phyloP scores from a whole-genome alignment of 2,113 vertebrate genomes.

The Arenaria interpres region DNA sequence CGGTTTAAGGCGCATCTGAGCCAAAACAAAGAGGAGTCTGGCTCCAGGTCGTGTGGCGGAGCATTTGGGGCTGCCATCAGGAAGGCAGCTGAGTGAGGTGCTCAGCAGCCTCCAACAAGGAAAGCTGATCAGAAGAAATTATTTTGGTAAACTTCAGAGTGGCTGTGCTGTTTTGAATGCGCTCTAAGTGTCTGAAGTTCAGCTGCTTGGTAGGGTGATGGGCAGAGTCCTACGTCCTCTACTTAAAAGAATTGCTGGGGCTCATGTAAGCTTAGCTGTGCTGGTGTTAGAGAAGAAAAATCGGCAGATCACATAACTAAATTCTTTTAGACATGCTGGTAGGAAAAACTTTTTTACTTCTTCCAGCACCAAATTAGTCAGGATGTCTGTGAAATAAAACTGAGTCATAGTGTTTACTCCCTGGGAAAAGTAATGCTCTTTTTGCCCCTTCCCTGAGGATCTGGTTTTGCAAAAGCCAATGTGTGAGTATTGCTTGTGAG shows the following conservation, averaged over 20 bases:
- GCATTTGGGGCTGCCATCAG: accelerated
- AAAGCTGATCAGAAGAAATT: neutral
- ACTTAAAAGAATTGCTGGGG: neutral
- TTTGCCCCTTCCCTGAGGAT: neutral
- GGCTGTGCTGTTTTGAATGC: neutral
- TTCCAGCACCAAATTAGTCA: neutral
- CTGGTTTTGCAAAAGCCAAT: neutral
- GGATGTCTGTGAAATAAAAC: neutral
- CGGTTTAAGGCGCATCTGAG: neutral
- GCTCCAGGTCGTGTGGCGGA: neutral
- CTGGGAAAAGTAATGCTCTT: neutral
- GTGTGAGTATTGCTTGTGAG: accelerated
- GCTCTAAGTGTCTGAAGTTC: neutral
- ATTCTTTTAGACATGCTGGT: neutral
- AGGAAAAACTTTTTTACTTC: neutral
- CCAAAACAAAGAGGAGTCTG: neutral
- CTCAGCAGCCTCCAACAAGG: neutral
- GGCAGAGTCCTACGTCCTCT: neutral
- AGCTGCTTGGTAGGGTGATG: neutral
- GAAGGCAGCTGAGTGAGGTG: neutral
- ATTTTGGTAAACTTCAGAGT: neutral
- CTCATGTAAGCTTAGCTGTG: neutral
- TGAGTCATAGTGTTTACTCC: slow-evolving; percentile 1
- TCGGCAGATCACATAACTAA: neutral
- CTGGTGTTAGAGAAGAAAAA: neutral